A percentile compares a stretch with the other conserved stretches of the same genome.
Conservation (phyloP, 2,888 invertebrate genomes). For the Hybos culiciformis region DNA sequence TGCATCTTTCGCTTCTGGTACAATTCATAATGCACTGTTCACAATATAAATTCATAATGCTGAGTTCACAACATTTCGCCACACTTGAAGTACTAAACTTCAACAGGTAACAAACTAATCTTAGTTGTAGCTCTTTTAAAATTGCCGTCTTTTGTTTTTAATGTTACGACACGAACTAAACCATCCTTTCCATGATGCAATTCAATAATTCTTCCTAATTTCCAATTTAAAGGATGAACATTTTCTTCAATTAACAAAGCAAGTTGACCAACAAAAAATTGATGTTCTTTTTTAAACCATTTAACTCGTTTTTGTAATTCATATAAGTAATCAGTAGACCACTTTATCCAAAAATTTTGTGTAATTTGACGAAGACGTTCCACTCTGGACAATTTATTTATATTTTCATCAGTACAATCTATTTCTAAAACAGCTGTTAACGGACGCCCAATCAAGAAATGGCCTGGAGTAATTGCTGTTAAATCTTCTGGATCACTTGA, state of each 20-base stretch:
- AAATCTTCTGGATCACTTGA: constrained; percentile 16
- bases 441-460: constrained; percentile 13
- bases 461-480: constrained; percentile 12
- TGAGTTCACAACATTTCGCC: too few species aligned
- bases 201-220: not conserved
- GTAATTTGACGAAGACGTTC: not conserved
- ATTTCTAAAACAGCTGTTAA: constrained; percentile 1
- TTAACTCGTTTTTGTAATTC: not conserved
- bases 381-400: not conserved
- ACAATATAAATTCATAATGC: too few species aligned
- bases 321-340: not conserved
- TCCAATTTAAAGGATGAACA: not conserved
- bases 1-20: too few species aligned
- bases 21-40: too few species aligned
- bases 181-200: not conserved
- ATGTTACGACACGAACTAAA: not conserved
- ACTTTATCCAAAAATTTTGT: not conserved
- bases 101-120: too few species aligned
- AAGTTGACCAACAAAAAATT: not conserved
- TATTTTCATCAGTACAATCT: not conserved
- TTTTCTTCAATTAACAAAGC: not conserved
- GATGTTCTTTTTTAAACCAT: not conserved
- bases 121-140: too few species aligned
- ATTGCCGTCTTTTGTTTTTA: not conserved
- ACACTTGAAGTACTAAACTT: too few species aligned